Percentiles rank a stretch among this genome's conserved stretches.
phyloP scores from a whole-genome alignment of 2,797 vertebrate species.

The Etheostoma perlongum region DNA sequence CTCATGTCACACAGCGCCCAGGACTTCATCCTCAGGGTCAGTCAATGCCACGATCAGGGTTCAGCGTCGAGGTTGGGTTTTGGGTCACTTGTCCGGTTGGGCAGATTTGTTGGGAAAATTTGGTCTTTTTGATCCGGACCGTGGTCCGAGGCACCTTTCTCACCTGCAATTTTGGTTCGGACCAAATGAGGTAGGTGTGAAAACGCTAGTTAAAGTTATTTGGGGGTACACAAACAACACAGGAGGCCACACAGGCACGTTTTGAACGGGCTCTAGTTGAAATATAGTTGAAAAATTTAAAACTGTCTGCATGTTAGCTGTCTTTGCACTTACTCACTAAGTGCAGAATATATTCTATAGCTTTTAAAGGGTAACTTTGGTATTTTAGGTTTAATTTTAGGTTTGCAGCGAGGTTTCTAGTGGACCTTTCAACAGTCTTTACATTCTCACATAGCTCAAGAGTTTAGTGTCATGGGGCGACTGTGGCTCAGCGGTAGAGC shows the following conservation, averaged over 20 bases:
- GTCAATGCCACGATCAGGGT: not conserved
- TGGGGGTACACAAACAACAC: too few species aligned
- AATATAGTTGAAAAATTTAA: not conserved
- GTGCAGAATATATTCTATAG: not conserved
- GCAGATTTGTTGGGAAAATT: too few species aligned
- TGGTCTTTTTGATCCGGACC: too few species aligned
- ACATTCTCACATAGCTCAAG: not conserved
- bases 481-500: too few species aligned
- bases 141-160: too few species aligned
- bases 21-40: conserved; percentile 80
- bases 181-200: too few species aligned
- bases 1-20: conserved; percentile 84
- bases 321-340: not conserved
- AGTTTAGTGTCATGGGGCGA: not conserved
- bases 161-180: too few species aligned
- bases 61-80: too few species aligned
- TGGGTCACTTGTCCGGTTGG: too few species aligned
- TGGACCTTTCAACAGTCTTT: not conserved
- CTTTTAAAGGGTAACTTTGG: not conserved
- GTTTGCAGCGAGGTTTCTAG: not conserved
- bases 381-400: too few species aligned
- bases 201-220: too few species aligned
- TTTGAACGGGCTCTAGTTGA: not conserved
- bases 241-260: too few species aligned
- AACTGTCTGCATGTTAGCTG: not conserved